Evolutionary conservation across 1,140 invertebrate genomes (phyloP), one percentile per base, ranked within the genome.

Genomic region (Octopus sinensis): DNA sequence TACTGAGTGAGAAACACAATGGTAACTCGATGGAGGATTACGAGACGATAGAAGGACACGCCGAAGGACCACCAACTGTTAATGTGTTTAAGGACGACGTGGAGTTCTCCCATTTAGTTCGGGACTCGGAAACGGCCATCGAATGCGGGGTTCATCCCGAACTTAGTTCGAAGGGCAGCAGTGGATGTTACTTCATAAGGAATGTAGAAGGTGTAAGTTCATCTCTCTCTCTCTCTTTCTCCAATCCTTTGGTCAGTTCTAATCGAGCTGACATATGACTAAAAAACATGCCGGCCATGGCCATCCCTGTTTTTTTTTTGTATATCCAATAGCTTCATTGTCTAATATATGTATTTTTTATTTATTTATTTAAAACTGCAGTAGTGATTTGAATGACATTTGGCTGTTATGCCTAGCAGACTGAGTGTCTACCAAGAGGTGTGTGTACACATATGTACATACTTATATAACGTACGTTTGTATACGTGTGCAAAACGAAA

Each of bases 141-240:
- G 96, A 98, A 87, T 94, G 95, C 92, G 96, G 96, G 78, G 95
- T 98, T 54, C 88, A 94, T 90, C 98, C 98, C 0, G 95, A 98
- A 91, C 93, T 98, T 86, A 99, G 99, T 92, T 96, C 95, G 87
- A 92, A 93, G 91, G 98, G 98, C 23, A 98, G 97, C 54, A 99
- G 97, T 92, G 98, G 98, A 10, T 98, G 97, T 88, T 99, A 99
- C 91, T 99, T 99, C 93, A 96, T 99, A 80, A 97, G 97, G 92
- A 97, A 98, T 92, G 92, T 93, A 81, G 92, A 93, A 84, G 93
- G 93, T 88, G 95, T 96, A 92, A 94, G 93, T 87, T 71, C 5
- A 75, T 53, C 9, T 79, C 52, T 83, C 6, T 23, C 13, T 53
- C 13, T 9, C 62, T 9, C 30, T 78, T 10, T 53, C 43, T 78